phyloP scores from a whole-genome alignment of 2,797 vertebrate genomes.

The Pogoniulus pusillus region DNA sequence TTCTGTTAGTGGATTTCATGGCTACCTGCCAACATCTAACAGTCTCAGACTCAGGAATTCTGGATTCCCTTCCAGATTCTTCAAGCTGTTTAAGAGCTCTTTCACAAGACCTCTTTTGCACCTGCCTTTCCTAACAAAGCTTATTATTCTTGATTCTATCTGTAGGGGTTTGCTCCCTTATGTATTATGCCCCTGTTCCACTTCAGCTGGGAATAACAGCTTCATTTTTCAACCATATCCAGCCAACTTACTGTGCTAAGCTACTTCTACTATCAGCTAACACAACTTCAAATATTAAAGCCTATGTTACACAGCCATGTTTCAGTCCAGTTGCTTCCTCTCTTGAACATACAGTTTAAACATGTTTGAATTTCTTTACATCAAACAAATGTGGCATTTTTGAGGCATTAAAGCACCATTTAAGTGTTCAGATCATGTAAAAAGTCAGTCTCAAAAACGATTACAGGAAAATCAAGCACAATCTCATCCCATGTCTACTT shows the following conservation, averaged over 20 bases:
- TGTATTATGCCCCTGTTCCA: neutral
- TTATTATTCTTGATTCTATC: neutral
- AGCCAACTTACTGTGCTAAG: neutral
- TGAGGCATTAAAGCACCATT: neutral
- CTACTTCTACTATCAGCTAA: neutral
- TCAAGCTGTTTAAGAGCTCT: neutral
- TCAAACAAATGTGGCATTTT: fast-evolving
- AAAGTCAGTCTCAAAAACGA: neutral
- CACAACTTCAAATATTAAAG: neutral
- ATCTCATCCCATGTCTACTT: neutral
- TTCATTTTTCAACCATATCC: neutral
- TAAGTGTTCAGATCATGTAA: neutral
- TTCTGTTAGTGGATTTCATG: neutral
- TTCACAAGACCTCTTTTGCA: neutral
- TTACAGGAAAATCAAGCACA: neutral
- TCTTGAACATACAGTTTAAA: neutral
- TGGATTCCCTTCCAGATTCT: neutral
- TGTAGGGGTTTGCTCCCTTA: neutral
- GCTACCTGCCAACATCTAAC: neutral
- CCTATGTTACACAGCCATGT: neutral
- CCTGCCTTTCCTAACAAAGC: neutral
- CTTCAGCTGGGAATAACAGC: neutral
- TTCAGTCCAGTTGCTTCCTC: neutral
- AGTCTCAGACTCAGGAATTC: neutral
- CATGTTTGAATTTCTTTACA: neutral